Base-by-base conservation (phyloP, 2,888 invertebrate genomes). In the Acleris laterana region DNA sequence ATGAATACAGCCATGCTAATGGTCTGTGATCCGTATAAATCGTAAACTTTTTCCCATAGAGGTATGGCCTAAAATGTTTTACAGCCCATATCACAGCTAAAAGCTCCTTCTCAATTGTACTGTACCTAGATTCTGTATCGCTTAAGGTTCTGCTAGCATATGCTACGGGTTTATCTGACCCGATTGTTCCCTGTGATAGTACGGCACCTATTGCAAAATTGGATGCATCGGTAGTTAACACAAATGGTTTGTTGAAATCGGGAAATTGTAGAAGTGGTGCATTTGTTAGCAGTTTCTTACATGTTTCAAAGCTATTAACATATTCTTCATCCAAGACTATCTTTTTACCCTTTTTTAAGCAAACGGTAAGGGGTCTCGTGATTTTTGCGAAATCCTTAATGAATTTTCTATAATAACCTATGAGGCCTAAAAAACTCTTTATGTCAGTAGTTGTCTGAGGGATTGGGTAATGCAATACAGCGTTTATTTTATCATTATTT, bases 181-280 rank as follows among this genome's bases (percentile, higher is more conserved):
- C 69, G 5, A 71, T 61, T 5, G 62, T 32, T 9, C 69, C 69
- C 57, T 71, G 70, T 13, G 69, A 70, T 11, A 68, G 38, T 3
- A 71, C 59, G 6, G 68, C 69, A 13, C 70, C 69, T 11, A 70
- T 58, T 2, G 69, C 70, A 6, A 55, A 28, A 32, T 70, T 52
- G 6, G 68, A 66, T 1, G 32, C 32, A 9, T 32, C 32, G 32
- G 32, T 32, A 3, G 32, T 32, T 32, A 32, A 13, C 9, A 32
- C 58, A 55, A 67, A 69, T 6, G 63, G 59, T 20, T 69, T 69
- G 9, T 20, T 55, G 62, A 83, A 84, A 49, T 85, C 77, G 0
- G 82, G 81, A 48, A 78, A 83, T 63, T 75, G 72, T 1, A 85
- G 63, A 0, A 85, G 73, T 1, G 81, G 81, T n/a, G 74, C 73